Base-by-base conservation (phyloP, 2,888 invertebrate genomes). In the Lagria hirta region DNA sequence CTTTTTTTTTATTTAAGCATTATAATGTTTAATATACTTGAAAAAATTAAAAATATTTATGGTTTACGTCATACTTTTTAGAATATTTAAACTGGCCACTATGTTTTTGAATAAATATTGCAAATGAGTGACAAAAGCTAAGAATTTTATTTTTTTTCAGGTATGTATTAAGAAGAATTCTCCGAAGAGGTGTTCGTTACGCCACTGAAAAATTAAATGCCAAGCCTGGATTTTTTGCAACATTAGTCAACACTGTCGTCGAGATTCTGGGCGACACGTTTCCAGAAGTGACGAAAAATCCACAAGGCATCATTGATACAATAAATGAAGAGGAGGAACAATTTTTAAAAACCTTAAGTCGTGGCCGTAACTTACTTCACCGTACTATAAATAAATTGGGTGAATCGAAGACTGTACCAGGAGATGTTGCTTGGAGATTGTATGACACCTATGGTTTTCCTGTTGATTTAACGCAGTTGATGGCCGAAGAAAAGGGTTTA, bases 371-470 rank as follows among this genome's bases (percentile, higher is more conserved):
- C 69, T 75, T 99, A 24, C 77, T 99, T 5, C 89, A 96, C 69
- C 82, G 95, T 61, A 95, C 96, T 1, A 88, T 98, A 49, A 79
- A 80, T 37, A 94, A 93, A 69, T 73, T 97, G 18, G 83, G 80
- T 32, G 75, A 75, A 43, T 77, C 79, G 1, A 85, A 82, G 64
- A 75, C 81, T 28, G 76, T 98, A 50, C 96, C 97, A 20, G 95
- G 98, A 37, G 94, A 98, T 72, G 84, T 99, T 30, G 97, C 98
- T 1, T 99, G 99, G 99, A 81, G 96, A 13, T 75, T 99, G 40
- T 99, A 99, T 71, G 99, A 99, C 66, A 99, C 99, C 0, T 99
- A 98, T 68, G 99, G 99, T 10, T 99, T 99, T 69, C 99, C 99
- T 1, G 83, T 98, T 36, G 99, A 99, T 77, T 79, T 99, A 50